Conservation (phyloP, 2,113 vertebrate genomes). For the Pterocles orientalis region DNA sequence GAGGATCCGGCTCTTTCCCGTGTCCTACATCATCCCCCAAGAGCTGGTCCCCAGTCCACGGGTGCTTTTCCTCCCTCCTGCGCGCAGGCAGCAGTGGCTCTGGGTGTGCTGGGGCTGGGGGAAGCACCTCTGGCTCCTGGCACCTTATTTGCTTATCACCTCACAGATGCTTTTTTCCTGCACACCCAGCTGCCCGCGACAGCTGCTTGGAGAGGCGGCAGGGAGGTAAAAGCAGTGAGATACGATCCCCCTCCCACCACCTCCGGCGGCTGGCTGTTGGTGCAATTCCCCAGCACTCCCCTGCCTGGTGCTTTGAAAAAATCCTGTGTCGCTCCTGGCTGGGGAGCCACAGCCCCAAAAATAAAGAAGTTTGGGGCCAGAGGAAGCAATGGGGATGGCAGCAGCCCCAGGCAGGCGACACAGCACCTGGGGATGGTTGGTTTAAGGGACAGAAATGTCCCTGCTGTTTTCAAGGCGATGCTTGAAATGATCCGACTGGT, state of each 20-base stretch:
- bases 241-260: neutral
- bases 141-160: slow-evolving; percentile 18
- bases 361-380: neutral
- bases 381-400: neutral
- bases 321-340: neutral
- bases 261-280: neutral
- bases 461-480: neutral
- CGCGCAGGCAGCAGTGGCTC: neutral
- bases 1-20: neutral
- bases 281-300: accelerated
- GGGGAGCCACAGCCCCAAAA: neutral
- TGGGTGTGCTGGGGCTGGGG: neutral
- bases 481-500: neutral
- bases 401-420: accelerated
- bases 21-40: neutral
- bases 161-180: slow-evolving; percentile 36
- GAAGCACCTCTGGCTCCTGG: neutral
- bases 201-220: neutral
- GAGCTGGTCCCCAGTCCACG: accelerated
- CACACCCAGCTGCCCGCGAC: neutral
- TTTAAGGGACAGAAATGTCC: neutral
- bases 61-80: neutral
- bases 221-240: neutral
- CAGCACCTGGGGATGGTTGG: neutral
- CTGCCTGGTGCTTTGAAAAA: neutral